Base-by-base conservation (phyloP, 1,140 invertebrate genomes). In the Asobara japonica region DNA sequence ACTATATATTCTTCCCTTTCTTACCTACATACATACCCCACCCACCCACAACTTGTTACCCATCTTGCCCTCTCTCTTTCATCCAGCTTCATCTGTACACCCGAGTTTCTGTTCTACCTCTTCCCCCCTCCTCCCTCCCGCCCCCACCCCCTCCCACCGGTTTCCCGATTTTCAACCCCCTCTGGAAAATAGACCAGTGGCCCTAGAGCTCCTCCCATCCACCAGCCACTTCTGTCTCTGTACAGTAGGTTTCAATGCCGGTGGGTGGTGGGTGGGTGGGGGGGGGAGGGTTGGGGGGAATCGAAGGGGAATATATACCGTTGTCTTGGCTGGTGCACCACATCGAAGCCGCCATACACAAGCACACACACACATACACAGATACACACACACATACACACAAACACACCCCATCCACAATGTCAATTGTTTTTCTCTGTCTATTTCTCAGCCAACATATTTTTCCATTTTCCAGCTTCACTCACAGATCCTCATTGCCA, bases 141-240 rank as follows among this genome's bases (percentile, higher is more conserved):
- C 11, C 31, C 5, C 31, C 11, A 36, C 31, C 10, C 18, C 10
- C 3, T 48, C 3, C 5, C 18, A 6, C 41, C 5, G 18, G 8
- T 18, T n/a, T 48, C n/a, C n/a, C 41, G 8, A n/a, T 62, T 30
- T 62, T 31, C 13, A 2, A 62, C 4, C 60, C 29, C 60, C 29
- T 62, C 27, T 31, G n/a, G 60, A 62, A 62, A 62, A 62, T 62
- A 62, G 60, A 62, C 60, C 60, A 62, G 60, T 62, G 25, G 60
- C 60, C 60, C 60, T 13, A 62, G 60, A 62, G 60, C 27, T 27
- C 51, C 22, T 22, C 20, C 51, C 60, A 62, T 31, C 27, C 29
- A 6, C 25, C 56, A 27, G 25, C 25, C 22, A 60, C 25, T 29
- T 29, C 25, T 60, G 8, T 60, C 25, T 60, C 25, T 60, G 3